These are phyloP conservation scores for Seladonia tumulorum DNA, from an alignment of 2,888 invertebrate species.

Conservation along the genomic window DNA sequence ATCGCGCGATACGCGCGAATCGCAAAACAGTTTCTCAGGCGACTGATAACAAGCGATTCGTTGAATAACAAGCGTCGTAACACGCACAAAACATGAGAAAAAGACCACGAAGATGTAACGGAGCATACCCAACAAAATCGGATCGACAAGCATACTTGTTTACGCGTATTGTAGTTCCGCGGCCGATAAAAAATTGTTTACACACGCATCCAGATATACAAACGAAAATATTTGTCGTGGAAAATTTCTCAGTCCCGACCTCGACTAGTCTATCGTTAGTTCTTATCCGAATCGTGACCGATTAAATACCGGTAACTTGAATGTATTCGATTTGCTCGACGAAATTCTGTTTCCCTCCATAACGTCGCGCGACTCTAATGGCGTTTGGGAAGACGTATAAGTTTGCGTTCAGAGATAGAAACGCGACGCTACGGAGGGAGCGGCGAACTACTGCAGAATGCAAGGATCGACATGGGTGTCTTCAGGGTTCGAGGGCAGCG, in stretches of 20 bases:
- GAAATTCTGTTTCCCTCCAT: not conserved
- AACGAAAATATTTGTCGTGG: slow-evolving; percentile 19
- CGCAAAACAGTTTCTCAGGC: not conserved
- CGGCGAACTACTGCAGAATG: not conserved
- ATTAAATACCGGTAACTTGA: not conserved
- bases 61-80: not conserved
- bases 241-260: not conserved
- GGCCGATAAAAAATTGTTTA: not conserved
- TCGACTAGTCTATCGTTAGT: not conserved
- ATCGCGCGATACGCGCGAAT: not conserved
- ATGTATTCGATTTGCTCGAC: not conserved
- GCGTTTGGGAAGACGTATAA: not conserved
- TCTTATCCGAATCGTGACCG: not conserved
- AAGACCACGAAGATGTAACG: not conserved
- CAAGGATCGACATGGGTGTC: not conserved
- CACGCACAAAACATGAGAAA: not conserved
- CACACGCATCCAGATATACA: not conserved
- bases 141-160: not conserved
- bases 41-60: not conserved
- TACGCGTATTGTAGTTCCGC: not conserved
- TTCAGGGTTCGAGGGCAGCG: not conserved
- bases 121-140: not conserved
- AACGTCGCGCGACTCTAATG: not conserved
- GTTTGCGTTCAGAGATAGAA: not conserved
- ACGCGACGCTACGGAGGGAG: not conserved